These are phyloP conservation scores for Drosophila varians DNA, from an alignment of 1,140 invertebrate species.

Conservation along the genomic window DNA sequence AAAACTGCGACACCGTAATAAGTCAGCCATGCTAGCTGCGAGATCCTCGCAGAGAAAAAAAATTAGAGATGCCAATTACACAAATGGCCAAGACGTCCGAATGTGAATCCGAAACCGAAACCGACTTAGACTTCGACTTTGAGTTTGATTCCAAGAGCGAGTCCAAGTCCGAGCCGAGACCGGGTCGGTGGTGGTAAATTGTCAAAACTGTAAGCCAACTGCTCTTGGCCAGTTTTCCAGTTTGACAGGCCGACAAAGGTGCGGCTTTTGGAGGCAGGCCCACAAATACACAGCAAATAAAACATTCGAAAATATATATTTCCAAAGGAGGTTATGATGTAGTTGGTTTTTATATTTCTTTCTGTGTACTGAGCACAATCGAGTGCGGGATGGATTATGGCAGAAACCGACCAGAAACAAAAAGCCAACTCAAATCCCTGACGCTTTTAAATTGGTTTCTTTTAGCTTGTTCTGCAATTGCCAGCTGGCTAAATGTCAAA, in stretches of 20 bases:
- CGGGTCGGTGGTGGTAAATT: slow-evolving; percentile 70
- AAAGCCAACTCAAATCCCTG: slow-evolving; percentile 32
- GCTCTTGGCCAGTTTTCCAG: slow-evolving; percentile 68
- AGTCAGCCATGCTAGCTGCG: slow-evolving; percentile 28
- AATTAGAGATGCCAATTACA: slow-evolving; percentile 82
- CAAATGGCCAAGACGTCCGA: slow-evolving; percentile 64
- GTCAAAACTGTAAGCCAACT: slow-evolving; percentile 66
- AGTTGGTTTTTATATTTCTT: no score
- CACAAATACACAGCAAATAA: not conserved
- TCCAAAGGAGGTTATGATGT: no score
- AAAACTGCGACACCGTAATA: slow-evolving; percentile 57
- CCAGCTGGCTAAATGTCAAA: slow-evolving; percentile 71
- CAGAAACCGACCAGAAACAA: slow-evolving; percentile 50
- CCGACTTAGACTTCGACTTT: not conserved
- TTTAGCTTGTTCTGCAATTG: slow-evolving; percentile 5
- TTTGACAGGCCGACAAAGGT: slow-evolving; percentile 78
- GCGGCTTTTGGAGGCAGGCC: slow-evolving; percentile 45
- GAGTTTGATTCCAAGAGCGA: slow-evolving; percentile 14
- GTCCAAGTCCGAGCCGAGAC: not conserved
- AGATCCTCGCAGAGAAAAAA: slow-evolving; percentile 3
- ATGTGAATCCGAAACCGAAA: slow-evolving; percentile 22
- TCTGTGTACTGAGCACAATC: slow-evolving; percentile 20
- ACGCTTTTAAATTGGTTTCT: slow-evolving; percentile 60
- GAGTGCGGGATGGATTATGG: slow-evolving; percentile 56
- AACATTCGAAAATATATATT: no score